A percentile compares a stretch with the other conserved stretches of the same genome.
Evolutionary conservation across 2,113 vertebrate species (phyloP).

Genomic region (Salvelinus namaycush): DNA sequence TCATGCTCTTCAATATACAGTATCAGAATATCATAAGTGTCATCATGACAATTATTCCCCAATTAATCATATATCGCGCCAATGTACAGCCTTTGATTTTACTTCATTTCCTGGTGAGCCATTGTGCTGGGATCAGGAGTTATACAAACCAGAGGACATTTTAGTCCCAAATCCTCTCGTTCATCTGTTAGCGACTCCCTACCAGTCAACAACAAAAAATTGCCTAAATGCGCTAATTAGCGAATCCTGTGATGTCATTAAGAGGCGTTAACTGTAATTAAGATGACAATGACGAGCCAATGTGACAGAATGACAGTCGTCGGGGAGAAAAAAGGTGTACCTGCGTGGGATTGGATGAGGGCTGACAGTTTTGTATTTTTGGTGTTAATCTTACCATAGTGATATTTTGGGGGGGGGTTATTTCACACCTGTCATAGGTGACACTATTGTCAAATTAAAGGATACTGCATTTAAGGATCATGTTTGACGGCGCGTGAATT

Average conservation of each 20-base stretch:
- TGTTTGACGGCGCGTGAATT: background rate
- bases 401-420: background rate
- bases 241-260: constrained; percentile 20
- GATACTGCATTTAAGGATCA: background rate
- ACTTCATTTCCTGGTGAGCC: too few relatives aligned
- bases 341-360: background rate
- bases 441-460: background rate
- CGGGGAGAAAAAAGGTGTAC: background rate
- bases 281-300: constrained; percentile 21
- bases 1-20: too few relatives aligned
- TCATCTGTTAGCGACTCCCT: constrained; percentile 57
- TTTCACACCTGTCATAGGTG: background rate
- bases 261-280: constrained; percentile 7
- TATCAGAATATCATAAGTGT: too few relatives aligned
- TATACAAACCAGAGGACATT: constrained; percentile 18
- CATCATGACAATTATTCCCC: too few relatives aligned
- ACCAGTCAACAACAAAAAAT: background rate
- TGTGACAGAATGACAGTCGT: background rate
- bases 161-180: constrained; percentile 38
- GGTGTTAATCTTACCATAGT: background rate
- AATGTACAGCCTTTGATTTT: too few relatives aligned
- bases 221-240: constrained; percentile 1
- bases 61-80: too few relatives aligned
- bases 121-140: too few relatives aligned
- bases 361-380: background rate